A percentile compares a stretch with the other conserved stretches of the same genome.
Conservation (phyloP, 2,888 invertebrate genomes). For the Lithophane ornitopus region DNA sequence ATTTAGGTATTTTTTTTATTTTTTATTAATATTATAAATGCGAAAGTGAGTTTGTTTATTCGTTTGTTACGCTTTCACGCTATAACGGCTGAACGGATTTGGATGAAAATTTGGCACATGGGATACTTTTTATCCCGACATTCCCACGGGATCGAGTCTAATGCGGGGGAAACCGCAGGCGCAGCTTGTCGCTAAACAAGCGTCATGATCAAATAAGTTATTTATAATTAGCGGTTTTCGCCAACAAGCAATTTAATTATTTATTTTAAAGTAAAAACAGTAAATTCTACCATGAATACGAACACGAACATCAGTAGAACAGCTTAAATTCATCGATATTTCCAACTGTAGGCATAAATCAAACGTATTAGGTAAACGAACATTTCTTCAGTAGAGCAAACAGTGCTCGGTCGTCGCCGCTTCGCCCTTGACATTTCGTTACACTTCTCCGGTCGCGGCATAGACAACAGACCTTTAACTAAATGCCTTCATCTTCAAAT, state of each 20-base stretch:
- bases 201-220: background rate
- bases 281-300: background rate
- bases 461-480: conserved; percentile 74
- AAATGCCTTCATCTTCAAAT: conserved; percentile 71
- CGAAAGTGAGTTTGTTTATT: no score
- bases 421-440: conserved; percentile 84
- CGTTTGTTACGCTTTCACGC: no score
- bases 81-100: no score
- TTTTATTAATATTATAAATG: no score
- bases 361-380: conserved; percentile 50
- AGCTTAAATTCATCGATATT: background rate
- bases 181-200: no score
- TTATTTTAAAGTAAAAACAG: background rate
- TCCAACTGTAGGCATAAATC: conserved; percentile 32
- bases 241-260: no score
- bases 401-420: conserved; percentile 56
- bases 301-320: background rate
- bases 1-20: no score
- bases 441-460: conserved; percentile 76
- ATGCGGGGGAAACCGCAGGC: no score
- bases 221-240: background rate
- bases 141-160: no score
- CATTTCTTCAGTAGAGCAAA: conserved; percentile 64
- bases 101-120: no score
- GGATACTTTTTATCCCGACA: no score